Percentiles rank a stretch among this genome's conserved stretches.
Conservation (phyloP, 2,797 vertebrate species). For the Hyperoplus lanceolatus region DNA sequence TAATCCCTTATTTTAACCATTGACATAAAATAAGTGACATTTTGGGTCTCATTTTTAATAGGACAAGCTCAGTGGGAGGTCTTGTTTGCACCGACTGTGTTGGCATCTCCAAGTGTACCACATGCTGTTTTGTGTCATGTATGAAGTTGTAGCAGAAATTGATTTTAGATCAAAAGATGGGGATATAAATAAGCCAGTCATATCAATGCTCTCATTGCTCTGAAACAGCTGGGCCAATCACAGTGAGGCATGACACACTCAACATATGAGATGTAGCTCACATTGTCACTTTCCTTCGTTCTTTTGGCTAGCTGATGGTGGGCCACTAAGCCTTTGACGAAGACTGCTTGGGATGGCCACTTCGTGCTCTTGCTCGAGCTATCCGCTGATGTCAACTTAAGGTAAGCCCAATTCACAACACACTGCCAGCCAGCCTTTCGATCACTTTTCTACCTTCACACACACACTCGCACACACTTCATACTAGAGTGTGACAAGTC, state of each 20-base stretch:
- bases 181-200: not conserved
- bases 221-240: not conserved
- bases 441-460: constrained; percentile 4
- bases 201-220: not conserved
- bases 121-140: not conserved
- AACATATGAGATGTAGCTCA: not conserved
- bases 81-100: not conserved
- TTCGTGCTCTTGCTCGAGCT: not conserved
- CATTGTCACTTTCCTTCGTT: not conserved
- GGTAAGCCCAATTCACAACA: not conserved
- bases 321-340: not conserved
- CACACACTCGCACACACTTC: not conserved
- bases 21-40: not conserved
- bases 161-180: not conserved
- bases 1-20: not conserved
- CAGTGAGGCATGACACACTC: not conserved
- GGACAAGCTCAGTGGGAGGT: not conserved
- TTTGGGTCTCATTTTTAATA: not conserved
- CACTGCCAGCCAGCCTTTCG: not conserved
- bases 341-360: not conserved
- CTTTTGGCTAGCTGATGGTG: not conserved
- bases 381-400: not conserved
- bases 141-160: not conserved
- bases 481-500: not conserved
- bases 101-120: not conserved